Conservation (phyloP, 2,113 vertebrate species). For the Platichthys flesus region DNA sequence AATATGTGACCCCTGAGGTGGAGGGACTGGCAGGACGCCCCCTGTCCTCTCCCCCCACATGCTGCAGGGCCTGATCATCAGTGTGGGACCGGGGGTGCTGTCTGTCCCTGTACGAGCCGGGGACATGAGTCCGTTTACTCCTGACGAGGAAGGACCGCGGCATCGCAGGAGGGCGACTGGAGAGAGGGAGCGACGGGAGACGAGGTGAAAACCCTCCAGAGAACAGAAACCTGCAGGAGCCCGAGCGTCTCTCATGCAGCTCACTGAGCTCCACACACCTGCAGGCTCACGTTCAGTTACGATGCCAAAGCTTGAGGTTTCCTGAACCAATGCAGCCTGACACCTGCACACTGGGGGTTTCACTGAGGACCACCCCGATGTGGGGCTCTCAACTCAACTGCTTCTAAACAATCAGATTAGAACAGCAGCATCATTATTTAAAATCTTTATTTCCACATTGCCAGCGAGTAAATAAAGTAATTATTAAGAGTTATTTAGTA, state of each 20-base stretch:
- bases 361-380: slow-evolving; percentile 50
- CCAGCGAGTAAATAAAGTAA: neutral
- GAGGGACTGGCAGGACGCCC: neutral
- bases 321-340: slow-evolving; percentile 46
- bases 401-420: neutral
- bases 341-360: slow-evolving; percentile 69
- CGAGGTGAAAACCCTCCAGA: slow-evolving; percentile 16
- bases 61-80: neutral
- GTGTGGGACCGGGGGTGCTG: neutral
- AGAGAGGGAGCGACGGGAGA: neutral
- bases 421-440: neutral
- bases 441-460: neutral
- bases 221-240: slow-evolving; percentile 30
- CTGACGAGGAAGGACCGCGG: slow-evolving; percentile 83
- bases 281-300: slow-evolving; percentile 77
- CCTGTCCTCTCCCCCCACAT: neutral
- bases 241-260: slow-evolving; percentile 37
- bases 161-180: slow-evolving; percentile 61
- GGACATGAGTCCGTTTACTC: slow-evolving; percentile 67
- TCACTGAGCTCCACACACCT: slow-evolving; percentile 67
- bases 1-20: neutral
- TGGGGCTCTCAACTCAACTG: slow-evolving; percentile 31
- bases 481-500: neutral
- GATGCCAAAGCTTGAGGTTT: slow-evolving; percentile 79
- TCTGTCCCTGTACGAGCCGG: slow-evolving; percentile 6